These are phyloP conservation scores for Sipha maydis DNA, from an alignment of 2,888 invertebrate genomes.

Conservation along the genomic window DNA sequence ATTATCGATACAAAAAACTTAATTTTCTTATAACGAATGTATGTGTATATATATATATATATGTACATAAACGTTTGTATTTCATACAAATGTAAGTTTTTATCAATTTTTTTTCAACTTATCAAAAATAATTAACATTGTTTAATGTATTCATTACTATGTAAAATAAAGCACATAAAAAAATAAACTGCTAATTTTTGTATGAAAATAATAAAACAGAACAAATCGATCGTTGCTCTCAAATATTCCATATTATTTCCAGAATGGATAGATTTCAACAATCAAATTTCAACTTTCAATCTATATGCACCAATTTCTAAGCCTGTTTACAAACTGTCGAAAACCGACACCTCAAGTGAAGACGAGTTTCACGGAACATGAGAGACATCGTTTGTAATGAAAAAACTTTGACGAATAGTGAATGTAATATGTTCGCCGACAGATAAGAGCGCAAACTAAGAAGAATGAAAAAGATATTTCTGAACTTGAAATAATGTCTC, in stretches of 20 bases:
- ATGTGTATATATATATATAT: too few relatives aligned
- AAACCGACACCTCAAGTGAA: constrained; percentile 33
- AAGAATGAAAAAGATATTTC: constrained; percentile 35
- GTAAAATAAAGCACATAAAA: too few relatives aligned
- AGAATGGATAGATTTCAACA: constrained; percentile 20
- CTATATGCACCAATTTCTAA: neutral
- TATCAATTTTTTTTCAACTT: too few relatives aligned
- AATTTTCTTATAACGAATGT: too few relatives aligned
- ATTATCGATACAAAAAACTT: neutral
- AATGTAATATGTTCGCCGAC: constrained; percentile 40
- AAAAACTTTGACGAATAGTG: constrained; percentile 60
- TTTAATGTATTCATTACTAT: too few relatives aligned
- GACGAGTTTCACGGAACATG: constrained; percentile 46
- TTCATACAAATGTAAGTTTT: too few relatives aligned
- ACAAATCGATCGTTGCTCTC: neutral
- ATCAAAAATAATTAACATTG: neutral
- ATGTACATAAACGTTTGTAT: too few relatives aligned
- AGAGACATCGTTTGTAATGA: constrained; percentile 57
- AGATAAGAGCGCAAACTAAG: constrained; percentile 38
- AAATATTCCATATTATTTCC: constrained; percentile 31
- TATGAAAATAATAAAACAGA: neutral
- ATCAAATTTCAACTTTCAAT: constrained; percentile 42
- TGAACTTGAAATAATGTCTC: constrained; percentile 21
- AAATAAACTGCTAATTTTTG: neutral
- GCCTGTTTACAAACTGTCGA: constrained; percentile 52